phyloP scores from a whole-genome alignment of 35 echinoderm and acorn worm species.

The Nesometra sesokonis region DNA sequence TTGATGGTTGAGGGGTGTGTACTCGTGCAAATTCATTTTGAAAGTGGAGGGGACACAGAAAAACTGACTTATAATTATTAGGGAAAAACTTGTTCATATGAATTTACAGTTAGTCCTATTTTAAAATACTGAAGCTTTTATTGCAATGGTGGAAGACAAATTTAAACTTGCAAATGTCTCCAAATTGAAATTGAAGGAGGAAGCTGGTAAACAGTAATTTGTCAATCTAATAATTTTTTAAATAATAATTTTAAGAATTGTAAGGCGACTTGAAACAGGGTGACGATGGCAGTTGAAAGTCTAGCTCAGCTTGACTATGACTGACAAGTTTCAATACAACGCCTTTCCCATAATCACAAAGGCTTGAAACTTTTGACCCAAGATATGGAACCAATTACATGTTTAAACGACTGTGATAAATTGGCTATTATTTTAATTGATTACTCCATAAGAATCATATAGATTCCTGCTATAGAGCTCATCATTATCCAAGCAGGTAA shows the following conservation, averaged over 20 bases:
- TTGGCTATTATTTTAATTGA: background rate
- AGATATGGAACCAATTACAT: background rate
- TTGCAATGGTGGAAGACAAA: too few species aligned
- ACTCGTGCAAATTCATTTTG: too few species aligned
- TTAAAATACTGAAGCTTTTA: too few species aligned
- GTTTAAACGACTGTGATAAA: background rate
- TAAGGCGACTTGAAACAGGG: background rate
- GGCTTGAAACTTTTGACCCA: background rate
- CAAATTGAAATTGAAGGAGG: too few species aligned
- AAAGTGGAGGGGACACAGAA: too few species aligned
- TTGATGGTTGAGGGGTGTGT: too few species aligned
- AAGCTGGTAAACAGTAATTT: too few species aligned
- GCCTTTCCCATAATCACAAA: background rate
- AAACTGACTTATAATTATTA: too few species aligned
- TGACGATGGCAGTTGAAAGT: background rate
- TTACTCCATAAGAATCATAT: background rate
- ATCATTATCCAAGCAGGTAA: background rate
- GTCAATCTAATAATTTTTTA: too few species aligned
- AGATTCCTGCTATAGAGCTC: background rate
- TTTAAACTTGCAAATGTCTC: too few species aligned
- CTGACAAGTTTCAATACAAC: background rate
- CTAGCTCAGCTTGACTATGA: background rate
- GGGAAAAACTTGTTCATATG: too few species aligned
- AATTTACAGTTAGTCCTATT: too few species aligned
- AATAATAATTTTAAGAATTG: background rate